Base-by-base conservation (phyloP, 2,113 vertebrate genomes). In the Budorcas taxicolor region DNA sequence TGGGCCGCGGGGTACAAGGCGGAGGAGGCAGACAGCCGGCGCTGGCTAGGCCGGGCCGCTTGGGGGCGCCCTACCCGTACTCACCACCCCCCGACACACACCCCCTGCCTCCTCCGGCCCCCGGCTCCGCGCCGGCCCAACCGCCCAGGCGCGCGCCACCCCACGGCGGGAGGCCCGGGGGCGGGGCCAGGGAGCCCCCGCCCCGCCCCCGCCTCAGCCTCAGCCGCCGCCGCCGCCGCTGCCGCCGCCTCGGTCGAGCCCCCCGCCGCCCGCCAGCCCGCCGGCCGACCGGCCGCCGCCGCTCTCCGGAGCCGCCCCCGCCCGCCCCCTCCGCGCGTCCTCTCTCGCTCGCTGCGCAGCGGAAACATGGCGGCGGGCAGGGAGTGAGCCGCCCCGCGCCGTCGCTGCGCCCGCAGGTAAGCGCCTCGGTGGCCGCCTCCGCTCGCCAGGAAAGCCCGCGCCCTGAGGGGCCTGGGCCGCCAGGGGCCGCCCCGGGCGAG, bases 301-400 rank as follows among this genome's bases (percentile, higher is more conserved):
- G 80, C 47, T 82, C 90, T 67, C 87, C 23, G 7, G 94, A 95
- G 94, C 97, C 89, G 74, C 86, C 88, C 92, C 81, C 92, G 31
- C 83, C 97, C 91, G 91, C 93, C 97, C 94, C 93, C 91, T 85
- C 45, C 86, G 81, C 80, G 80, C 90, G 87, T 95, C 94, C 91
- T 89, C 90, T 31, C 90, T 29, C 58, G 96, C 81, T 95, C 98
- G 50, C 96, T 92, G 97, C 97, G 97, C 97, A 93, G 95, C 93
- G 90, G 97, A 97, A 98, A 98, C 97, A 98, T 98, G 98, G 98
- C 98, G 98, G 98, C 97, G 95, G 96, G 92, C 93, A 97, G 90
- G 95, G 97, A 98, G 91, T 98, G 98, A 98, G 97, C 94, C 92
- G 91, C 91, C 43, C 96, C 45, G 96, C 87, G 96, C 94, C 36